Base-by-base conservation (phyloP, 1,140 invertebrate genomes). In the Camponotus floridanus region DNA sequence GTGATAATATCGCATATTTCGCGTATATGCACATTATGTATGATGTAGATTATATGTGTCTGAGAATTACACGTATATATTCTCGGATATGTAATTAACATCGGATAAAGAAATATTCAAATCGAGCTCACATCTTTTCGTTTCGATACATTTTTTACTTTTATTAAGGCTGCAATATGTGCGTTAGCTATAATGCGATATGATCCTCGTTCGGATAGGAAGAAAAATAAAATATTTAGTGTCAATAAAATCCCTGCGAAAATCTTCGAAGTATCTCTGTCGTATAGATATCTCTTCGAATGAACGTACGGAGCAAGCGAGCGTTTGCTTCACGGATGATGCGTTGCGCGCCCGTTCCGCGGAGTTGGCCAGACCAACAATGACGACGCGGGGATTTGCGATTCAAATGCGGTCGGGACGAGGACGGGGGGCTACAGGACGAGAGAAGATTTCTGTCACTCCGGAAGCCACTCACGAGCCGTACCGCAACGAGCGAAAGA, bases 381-480 rank as follows among this genome's bases (percentile, higher is more conserved):
- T 88, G 86, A 90, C 84, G 67, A 61, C 39, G 76, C 26, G 62
- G 55, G 78, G 80, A 91, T 91, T 91, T 91, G 90, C 89, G 90
- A 88, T 90, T 91, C 90, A 90, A 90, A 91, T 91, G 79, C 74
- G 68, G 45, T n/a, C 51, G 36, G 57, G 39, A 84, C 6, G 42
- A 13, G 55, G 11, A 48, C 45, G 45, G 3, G 45, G 13, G 11
- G 48, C 8, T 33, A 48, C 61, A 5, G 33, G 15, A 15, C 36
- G 33, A 31, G 62, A 65, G 67, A 83, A 78, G 87, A 88, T 65
- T 85, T 76, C 61, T 74, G 89, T 88, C 90, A 81, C 61, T 87
- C 79, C 79, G 85, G 79, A 86, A 74, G 67, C 84, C 55, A 67
- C 76, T 86, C 76, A 48, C 85, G 57, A n/a, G 18, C 71, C 51